Conservation (phyloP, 2,797 vertebrate species). For the Oryzias sinensis region DNA sequence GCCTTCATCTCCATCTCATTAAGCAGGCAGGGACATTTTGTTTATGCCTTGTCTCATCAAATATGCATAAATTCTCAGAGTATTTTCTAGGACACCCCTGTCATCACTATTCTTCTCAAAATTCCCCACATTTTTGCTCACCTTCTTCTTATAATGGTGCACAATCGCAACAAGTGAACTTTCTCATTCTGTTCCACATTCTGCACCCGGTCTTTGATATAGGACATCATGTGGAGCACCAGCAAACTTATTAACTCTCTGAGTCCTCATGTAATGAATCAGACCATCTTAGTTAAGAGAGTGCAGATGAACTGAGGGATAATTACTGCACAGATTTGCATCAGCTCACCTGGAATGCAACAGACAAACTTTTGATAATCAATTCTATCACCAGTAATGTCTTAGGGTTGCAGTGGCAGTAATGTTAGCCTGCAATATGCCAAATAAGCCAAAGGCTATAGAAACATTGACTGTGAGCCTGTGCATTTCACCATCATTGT, state of each 20-base stretch:
- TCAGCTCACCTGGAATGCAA: conserved; percentile 8
- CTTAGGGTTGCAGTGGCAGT: conserved; percentile 8
- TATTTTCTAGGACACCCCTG: conserved; percentile 59
- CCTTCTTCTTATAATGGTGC: conserved; percentile 29
- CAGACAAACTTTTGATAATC: background rate
- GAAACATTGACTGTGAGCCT: conserved; percentile 19
- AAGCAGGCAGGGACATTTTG: conserved; percentile 52
- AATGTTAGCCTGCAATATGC: background rate
- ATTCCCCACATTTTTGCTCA: conserved; percentile 23
- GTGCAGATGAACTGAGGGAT: background rate
- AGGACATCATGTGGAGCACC: conserved; percentile 19
- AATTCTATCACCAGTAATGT: conserved; percentile 11
- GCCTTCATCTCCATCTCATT: conserved; percentile 56
- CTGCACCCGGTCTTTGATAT: conserved; percentile 15
- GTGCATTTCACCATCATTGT: conserved; percentile 29
- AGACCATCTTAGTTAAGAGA: background rate
- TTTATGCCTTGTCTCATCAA: conserved; percentile 62
- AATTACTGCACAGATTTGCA: background rate
- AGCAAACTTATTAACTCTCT: background rate
- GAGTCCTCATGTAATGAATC: background rate
- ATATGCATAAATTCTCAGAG: conserved; percentile 58
- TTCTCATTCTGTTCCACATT: conserved; percentile 38
- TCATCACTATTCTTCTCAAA: conserved; percentile 46
- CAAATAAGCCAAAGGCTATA: conserved; percentile 5
- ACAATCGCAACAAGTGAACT: conserved; percentile 40